phyloP scores from a whole-genome alignment of 2,113 vertebrate species.

The Hypanus sabinus region DNA sequence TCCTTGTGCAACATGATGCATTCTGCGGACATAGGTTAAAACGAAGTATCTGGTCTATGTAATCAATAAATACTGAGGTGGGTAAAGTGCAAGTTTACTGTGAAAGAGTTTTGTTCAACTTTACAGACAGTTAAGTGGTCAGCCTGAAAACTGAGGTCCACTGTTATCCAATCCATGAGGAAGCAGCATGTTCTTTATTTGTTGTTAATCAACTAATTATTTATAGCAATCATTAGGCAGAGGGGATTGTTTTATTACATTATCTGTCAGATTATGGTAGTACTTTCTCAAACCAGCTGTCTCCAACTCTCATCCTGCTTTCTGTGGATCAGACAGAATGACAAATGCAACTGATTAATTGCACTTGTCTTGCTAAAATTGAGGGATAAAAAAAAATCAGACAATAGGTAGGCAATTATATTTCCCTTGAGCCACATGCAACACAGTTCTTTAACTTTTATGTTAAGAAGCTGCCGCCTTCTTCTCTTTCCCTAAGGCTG shows the following conservation, averaged over 20 bases:
- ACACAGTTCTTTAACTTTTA: background rate
- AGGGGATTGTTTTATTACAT: constrained; percentile 3
- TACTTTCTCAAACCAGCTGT: constrained; percentile 9
- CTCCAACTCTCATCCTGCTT: background rate
- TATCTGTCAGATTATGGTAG: background rate
- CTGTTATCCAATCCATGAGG: background rate
- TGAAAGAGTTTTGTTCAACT: background rate
- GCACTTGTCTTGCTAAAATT: background rate
- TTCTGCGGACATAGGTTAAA: background rate
- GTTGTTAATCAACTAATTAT: constrained; percentile 2
- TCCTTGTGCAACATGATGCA: background rate
- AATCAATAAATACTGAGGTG: constrained; percentile 13
- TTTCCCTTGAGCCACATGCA: background rate
- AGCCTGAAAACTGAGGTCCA: background rate
- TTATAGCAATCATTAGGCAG: background rate
- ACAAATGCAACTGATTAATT: background rate
- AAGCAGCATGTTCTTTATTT: background rate
- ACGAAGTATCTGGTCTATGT: background rate
- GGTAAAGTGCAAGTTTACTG: background rate
- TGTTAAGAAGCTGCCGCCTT: background rate
- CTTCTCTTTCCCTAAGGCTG: background rate
- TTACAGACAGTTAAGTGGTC: background rate
- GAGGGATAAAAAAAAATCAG: background rate
- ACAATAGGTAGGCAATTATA: background rate
- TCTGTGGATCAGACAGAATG: background rate